Conservation (phyloP, 2,888 invertebrate species). For the Caenorhabditis macrosperma region DNA sequence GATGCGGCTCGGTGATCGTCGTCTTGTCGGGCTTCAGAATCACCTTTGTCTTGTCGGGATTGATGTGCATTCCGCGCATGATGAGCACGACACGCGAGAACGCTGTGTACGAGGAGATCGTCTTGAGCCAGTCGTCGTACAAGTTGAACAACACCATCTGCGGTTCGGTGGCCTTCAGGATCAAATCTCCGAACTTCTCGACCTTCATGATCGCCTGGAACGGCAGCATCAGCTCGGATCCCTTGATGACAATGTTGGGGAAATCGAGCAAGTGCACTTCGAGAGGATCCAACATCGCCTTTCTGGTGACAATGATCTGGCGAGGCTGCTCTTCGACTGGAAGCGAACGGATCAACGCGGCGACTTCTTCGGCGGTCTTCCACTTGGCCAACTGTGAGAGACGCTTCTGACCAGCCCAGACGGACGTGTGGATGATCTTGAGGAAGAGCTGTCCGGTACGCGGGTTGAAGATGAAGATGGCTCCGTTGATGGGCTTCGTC, state of each 20-base stretch:
- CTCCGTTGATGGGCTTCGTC: conserved; percentile 99
- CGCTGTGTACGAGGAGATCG: conserved; percentile 98
- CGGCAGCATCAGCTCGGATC: conserved; percentile 96
- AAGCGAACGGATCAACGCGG: conserved; percentile 96
- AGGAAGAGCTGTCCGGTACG: conserved; percentile 96
- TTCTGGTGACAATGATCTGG: conserved; percentile 98
- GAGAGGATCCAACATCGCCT: conserved; percentile 99
- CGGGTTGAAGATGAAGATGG: conserved; percentile 99
- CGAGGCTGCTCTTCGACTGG: conserved; percentile 99
- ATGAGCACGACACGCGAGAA: conserved; percentile 97
- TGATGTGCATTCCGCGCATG: conserved; percentile 95
- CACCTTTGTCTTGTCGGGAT: conserved; percentile 98
- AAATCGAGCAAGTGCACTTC: conserved; percentile 98
- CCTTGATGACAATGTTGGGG: conserved; percentile 99
- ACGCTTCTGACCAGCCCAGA: conserved; percentile 99
- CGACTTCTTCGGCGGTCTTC: conserved; percentile 99
- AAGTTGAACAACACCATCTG: conserved; percentile 99
- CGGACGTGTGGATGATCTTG: conserved; percentile 99
- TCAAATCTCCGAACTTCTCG: conserved; percentile 99
- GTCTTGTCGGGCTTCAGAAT: conserved; percentile 98
- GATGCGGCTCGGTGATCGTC: conserved; percentile 98
- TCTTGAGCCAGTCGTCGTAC: conserved; percentile 99
- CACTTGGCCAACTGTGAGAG: conserved; percentile 98
- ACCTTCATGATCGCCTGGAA: conserved; percentile 88
- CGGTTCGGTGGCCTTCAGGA: conserved; percentile 98